Evolutionary conservation across 1,140 invertebrate species (phyloP), one percentile per base, ranked within the genome.

Genomic region (Pantala flavescens): DNA sequence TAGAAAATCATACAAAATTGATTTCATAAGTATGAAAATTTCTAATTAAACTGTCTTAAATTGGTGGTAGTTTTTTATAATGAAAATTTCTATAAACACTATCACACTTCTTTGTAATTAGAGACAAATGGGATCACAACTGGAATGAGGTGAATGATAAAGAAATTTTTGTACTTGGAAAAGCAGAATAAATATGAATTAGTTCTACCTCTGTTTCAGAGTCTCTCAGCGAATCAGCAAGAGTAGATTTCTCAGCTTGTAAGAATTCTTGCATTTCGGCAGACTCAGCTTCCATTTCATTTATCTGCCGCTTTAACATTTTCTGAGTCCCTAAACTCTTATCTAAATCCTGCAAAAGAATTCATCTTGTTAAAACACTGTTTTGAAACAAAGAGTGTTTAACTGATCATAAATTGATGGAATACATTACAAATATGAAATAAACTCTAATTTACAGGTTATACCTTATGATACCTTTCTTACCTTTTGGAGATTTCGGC

Each of bases 181-280:
- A 9, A 36, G 28, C 2, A 36, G 3, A 36, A 36, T 36, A 9
- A 36, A 36, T 36, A 9, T 36, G 28, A 36, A 5, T 36, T 9
- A 36, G 2, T 36, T 36, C 70, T 75, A 90, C 86, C 80, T 93
- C 91, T 0, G 79, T 78, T 83, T 95, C 92, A 10, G 89, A 82
- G 75, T 94, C 92, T 28, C 89, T 87, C 23, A 95, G 82, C 0
- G 91, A 88, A 78, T 93, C 92, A 19, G 85, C 84, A 74, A 92
- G 81, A 0, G 90, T 86, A 0, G 86, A 84, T 81, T 92, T 93
- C 80, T 93, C 91, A 71, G 89, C 88, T 81, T 91, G 90, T 75
- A 94, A 83, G 76, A 93, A 93, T 76, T 93, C 91, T 79, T 91
- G 88, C 78, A 93, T 82, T 79, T 93, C 91, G 3, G 86, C 84